Evolutionary conservation across 2,888 invertebrate species (phyloP), one percentile per base, ranked within the genome.

Genomic region (Polyploca ridens): DNA sequence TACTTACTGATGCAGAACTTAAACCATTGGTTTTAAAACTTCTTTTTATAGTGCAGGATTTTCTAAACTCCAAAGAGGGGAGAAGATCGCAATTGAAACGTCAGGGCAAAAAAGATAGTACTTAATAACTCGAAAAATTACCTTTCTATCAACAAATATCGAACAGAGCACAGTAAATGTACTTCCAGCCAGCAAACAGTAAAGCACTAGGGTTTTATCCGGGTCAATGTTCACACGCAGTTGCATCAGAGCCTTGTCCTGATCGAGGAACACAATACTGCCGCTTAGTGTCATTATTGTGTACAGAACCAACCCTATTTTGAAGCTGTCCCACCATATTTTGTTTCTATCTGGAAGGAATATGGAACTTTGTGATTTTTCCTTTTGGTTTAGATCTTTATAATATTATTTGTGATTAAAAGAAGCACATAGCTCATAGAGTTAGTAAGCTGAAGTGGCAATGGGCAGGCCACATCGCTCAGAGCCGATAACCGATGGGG

Each of bases 211-310:
- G 5, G 75, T 73, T 13, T 75, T 83, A 0, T 88, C 78, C 33
- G 87, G 84, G 58, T 89, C 90, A 0, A 72, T 66, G 0, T 54
- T 54, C 7, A 83, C 72, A 41, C 80, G 77, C 38, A 91, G 69
- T 70, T 91, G 90, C 7, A 75, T 66, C 66, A 92, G 64, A 0
- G 84, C 79, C 68, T 90, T 90, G 58, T 87, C 76, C 63, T 90
- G 86, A 49, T 93, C 88, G 8, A 92, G 64, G 69, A 93, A 93
- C 11, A 91, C 69, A 0, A 90, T 82, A 60, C 87, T 89, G 0
- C 93, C 93, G 46, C 90, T 82, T 0, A 93, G 66, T 0, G 82
- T 72, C 49, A 82, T 82, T 0, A 82, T 70, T 0, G 89, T 91
- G 70, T 82, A 83, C 0, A 92, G 73, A 0, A 85, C 73, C 0